These are phyloP conservation scores for Gonioctena quinquepunctata DNA, from an alignment of 1,140 invertebrate species.

Conservation along the genomic window DNA sequence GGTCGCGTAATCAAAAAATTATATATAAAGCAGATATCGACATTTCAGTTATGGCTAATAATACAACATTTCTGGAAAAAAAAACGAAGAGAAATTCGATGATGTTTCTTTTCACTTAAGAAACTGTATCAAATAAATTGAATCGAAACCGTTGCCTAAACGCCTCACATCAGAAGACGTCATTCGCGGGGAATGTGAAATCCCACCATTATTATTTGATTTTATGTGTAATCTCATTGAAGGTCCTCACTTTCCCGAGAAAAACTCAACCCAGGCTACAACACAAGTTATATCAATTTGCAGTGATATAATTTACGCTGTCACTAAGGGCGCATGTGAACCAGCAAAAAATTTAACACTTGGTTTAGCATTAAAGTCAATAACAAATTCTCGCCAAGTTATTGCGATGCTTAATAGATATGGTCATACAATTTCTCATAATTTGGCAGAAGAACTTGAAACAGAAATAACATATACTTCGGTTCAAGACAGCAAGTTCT, in stretches of 20 bases:
- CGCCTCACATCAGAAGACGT: not conserved
- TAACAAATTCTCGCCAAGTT: slow-evolving; percentile 45
- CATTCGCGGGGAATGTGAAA: not conserved
- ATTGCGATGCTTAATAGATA: slow-evolving; percentile 47
- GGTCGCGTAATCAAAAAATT: not conserved
- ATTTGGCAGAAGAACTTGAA: slow-evolving; percentile 48
- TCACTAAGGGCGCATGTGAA: slow-evolving; percentile 39
- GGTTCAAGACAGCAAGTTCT: slow-evolving; percentile 20
- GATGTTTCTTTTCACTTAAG: not conserved
- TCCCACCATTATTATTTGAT: not conserved
- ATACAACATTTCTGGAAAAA: not conserved
- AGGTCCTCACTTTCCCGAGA: not conserved
- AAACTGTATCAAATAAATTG: not conserved
- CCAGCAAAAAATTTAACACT: slow-evolving; percentile 44
- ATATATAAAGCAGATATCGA: not conserved
- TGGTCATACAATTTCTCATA: slow-evolving; percentile 45
- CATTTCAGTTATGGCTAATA: not conserved
- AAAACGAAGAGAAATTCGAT: not conserved
- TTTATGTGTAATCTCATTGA: not conserved
- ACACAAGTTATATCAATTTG: slow-evolving; percentile 41
- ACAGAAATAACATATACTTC: slow-evolving; percentile 41
- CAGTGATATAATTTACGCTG: slow-evolving; percentile 44
- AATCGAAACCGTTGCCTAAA: not conserved
- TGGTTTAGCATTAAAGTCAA: slow-evolving; percentile 45
- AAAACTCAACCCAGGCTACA: not conserved